Conservation (phyloP, 2,113 vertebrate species). For the Myxocyprinus asiaticus region DNA sequence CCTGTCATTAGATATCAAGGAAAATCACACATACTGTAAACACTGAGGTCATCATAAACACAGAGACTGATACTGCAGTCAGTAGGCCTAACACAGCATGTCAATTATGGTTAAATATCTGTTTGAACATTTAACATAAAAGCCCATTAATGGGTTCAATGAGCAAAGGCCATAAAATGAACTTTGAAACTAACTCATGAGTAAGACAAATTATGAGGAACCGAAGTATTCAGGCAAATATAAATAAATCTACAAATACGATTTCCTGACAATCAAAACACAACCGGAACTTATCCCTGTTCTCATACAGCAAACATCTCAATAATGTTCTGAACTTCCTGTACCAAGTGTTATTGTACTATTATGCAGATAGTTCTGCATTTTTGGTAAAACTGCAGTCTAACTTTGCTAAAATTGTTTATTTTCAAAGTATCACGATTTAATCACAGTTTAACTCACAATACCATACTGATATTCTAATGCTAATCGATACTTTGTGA, state of each 20-base stretch:
- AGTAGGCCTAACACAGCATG: neutral
- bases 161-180: too few species aligned
- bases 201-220: too few species aligned
- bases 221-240: too few species aligned
- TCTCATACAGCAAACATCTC: too few species aligned
- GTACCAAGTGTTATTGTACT: neutral
- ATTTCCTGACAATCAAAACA: neutral
- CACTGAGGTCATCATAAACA: neutral
- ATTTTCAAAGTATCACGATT: neutral
- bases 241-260: too few species aligned
- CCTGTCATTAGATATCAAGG: slow-evolving; percentile 14
- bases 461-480: too few species aligned
- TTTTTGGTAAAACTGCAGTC: neutral
- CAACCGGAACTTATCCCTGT: neutral
- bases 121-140: slow-evolving; percentile 1
- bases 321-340: neutral
- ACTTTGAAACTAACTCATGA: too few species aligned
- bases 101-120: neutral
- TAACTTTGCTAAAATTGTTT: neutral
- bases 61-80: neutral
- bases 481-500: too few species aligned
- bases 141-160: too few species aligned
- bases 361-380: neutral
- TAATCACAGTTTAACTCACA: too few species aligned
- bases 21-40: neutral